Percentiles rank a stretch among this genome's conserved stretches.
phyloP scores from a whole-genome alignment of 2,888 invertebrate genomes.

The Ormia ochracea region DNA sequence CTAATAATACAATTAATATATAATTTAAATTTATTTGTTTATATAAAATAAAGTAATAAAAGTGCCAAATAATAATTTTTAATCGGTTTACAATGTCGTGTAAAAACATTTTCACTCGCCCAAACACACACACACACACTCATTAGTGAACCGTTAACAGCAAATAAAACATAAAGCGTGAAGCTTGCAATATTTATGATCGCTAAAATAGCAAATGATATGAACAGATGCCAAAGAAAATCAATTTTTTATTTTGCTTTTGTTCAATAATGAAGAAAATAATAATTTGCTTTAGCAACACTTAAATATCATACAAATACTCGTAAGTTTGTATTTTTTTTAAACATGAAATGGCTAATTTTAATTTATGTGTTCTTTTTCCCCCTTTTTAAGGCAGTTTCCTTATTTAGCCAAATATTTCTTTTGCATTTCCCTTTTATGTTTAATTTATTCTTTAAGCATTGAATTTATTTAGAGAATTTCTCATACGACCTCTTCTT shows the following conservation, averaged over 20 bases:
- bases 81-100: neutral
- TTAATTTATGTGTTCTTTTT: conserved; percentile 4
- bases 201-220: conserved; percentile 5
- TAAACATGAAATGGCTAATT: conserved; percentile 41
- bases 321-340: conserved; percentile 22
- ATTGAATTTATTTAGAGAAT: neutral
- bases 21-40: conserved; percentile 48
- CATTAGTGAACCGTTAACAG: conserved; percentile 18
- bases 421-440: conserved; percentile 18
- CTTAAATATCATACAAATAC: neutral
- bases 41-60: conserved; percentile 7
- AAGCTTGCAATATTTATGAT: neutral
- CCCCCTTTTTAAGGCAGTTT: neutral
- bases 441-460: neutral
- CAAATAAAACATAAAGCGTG: neutral
- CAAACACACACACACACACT: neutral
- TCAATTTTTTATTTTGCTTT: neutral
- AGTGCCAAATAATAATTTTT: conserved; percentile 21
- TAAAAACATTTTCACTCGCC: too few species aligned
- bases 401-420: conserved; percentile 8
- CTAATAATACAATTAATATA: conserved; percentile 56
- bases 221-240: neutral
- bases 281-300: neutral
- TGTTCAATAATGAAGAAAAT: neutral
- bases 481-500: neutral